Evolutionary conservation across 2,888 invertebrate genomes (phyloP).

Genomic region (Cenopis cana): DNA sequence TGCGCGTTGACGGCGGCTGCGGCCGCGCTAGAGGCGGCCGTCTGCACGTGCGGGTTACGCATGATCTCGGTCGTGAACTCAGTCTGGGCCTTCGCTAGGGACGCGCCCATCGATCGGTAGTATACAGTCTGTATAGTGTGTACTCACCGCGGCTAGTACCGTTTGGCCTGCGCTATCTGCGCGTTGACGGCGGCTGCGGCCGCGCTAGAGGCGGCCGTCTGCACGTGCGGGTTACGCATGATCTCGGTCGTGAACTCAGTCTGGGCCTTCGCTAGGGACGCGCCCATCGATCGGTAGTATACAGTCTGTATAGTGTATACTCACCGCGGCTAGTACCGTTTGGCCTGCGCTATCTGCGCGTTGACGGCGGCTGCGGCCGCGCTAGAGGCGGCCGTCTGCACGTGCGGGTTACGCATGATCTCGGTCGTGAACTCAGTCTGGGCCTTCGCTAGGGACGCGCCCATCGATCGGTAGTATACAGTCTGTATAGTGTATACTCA

Average conservation of each 20-base stretch:
- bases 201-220: slow-evolving; percentile 94
- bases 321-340: slow-evolving; percentile 46
- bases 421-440: slow-evolving; percentile 98
- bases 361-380: slow-evolving; percentile 95
- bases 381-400: slow-evolving; percentile 94
- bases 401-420: slow-evolving; percentile 97
- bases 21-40: slow-evolving; percentile 94
- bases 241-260: slow-evolving; percentile 98
- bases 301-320: background rate
- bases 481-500: background rate
- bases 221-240: slow-evolving; percentile 97
- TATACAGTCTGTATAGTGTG: background rate
- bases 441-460: slow-evolving; percentile 98
- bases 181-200: slow-evolving; percentile 94
- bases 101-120: no score
- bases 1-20: slow-evolving; percentile 93
- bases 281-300: no score
- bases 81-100: slow-evolving; percentile 98
- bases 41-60: slow-evolving; percentile 97
- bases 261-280: slow-evolving; percentile 98
- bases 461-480: slow-evolving; percentile 94
- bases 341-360: slow-evolving; percentile 87
- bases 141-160: slow-evolving; percentile 17
- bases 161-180: slow-evolving; percentile 86
- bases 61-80: slow-evolving; percentile 98